phyloP scores from a whole-genome alignment of 2,113 vertebrate species.

The Mionectes macconnelli region DNA sequence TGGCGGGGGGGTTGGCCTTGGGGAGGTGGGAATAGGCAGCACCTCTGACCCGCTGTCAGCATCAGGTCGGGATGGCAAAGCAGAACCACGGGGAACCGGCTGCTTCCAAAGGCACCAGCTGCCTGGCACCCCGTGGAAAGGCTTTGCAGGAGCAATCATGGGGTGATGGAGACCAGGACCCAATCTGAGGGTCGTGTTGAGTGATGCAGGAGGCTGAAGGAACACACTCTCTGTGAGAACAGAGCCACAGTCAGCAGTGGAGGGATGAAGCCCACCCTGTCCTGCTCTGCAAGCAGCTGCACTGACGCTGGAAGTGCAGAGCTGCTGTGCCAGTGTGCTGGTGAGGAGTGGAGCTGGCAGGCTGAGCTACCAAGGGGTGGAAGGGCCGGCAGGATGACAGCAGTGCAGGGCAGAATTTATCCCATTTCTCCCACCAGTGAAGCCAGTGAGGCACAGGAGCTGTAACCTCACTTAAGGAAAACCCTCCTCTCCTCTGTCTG shows the following conservation, averaged over 20 bases:
- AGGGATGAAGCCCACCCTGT: background rate
- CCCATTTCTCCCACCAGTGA: background rate
- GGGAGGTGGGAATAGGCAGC: background rate
- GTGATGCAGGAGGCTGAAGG: background rate
- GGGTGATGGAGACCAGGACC: background rate
- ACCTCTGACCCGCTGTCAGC: background rate
- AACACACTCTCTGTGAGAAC: background rate
- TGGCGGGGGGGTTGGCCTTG: background rate
- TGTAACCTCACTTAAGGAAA: background rate
- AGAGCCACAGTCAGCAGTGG: background rate
- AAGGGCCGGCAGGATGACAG: background rate
- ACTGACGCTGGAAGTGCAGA: background rate
- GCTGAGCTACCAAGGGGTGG: background rate
- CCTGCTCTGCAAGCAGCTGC: background rate
- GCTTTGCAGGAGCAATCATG: background rate
- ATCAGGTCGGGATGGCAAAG: background rate
- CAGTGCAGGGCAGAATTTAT: background rate
- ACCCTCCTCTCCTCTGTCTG: background rate
- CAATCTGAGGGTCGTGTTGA: background rate
- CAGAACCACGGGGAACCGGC: background rate
- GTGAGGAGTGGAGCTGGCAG: background rate
- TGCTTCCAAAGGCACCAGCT: background rate
- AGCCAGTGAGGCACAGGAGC: background rate
- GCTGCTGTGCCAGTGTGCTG: accelerated
- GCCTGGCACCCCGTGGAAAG: background rate